Evolutionary conservation across 2,797 vertebrate species (phyloP).

Genomic region (Lemur catta): DNA sequence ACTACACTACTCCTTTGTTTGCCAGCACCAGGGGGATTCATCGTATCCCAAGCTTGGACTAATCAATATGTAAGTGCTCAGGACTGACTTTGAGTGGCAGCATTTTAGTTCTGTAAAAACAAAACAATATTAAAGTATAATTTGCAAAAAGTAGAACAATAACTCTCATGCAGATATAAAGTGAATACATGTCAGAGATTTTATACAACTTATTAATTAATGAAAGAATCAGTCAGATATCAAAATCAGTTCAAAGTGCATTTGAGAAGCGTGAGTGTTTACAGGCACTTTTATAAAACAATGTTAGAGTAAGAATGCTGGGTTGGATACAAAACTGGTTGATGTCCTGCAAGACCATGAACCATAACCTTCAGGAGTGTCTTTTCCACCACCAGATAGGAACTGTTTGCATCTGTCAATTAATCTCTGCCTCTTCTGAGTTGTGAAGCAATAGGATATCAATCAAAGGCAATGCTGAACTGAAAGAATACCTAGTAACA

Average conservation of each 20-base stretch:
- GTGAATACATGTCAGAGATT: not conserved
- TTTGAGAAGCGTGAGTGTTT: not conserved
- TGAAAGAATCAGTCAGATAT: not conserved
- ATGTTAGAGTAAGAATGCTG: not conserved
- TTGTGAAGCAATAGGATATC: not conserved
- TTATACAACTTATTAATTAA: not conserved
- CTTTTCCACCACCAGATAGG: not conserved
- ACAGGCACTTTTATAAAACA: not conserved
- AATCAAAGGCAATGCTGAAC: not conserved
- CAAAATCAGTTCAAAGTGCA: not conserved
- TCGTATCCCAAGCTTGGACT: not conserved
- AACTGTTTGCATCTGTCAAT: not conserved
- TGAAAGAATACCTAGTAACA: not conserved
- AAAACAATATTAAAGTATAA: not conserved
- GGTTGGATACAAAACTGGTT: not conserved
- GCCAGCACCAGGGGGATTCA: not conserved
- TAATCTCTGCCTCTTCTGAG: not conserved
- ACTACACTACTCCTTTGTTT: not conserved
- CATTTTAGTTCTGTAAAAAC: slow-evolving; percentile 39
- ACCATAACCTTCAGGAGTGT: not conserved
- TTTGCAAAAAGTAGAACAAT: slow-evolving; percentile 28
- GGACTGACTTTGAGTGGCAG: not conserved
- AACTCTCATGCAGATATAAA: slow-evolving; percentile 36
- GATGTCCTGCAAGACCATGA: not conserved
- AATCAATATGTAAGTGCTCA: not conserved